Evolutionary conservation across 2,888 invertebrate species (phyloP).

Genomic region (Nephrotoma appendiculata): DNA sequence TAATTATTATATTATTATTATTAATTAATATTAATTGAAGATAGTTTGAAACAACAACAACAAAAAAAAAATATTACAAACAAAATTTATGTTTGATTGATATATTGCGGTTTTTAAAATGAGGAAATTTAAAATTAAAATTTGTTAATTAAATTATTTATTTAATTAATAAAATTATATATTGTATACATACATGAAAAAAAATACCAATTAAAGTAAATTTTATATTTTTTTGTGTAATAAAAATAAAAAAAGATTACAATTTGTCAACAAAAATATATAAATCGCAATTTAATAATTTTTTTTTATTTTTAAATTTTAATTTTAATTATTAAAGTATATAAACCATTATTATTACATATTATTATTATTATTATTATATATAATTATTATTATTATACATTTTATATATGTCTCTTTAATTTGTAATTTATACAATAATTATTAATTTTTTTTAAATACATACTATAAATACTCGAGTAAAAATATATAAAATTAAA

Average conservation of each 20-base stretch:
- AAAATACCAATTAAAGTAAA: not conserved
- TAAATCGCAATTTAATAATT: not conserved
- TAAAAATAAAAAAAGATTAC: not conserved
- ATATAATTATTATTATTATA: not conserved
- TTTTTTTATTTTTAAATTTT: not conserved
- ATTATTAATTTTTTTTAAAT: not conserved
- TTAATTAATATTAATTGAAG: not conserved
- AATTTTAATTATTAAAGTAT: not conserved
- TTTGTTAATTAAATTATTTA: not conserved
- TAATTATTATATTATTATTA: not conserved
- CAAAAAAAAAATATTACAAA: not conserved
- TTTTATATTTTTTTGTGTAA: not conserved
- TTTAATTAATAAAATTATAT: not conserved
- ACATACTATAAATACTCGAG: not conserved
- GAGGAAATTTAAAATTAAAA: not conserved
- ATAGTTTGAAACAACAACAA: not conserved
- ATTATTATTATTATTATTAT: not conserved
- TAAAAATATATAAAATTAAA: not conserved
- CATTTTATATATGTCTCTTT: not conserved
- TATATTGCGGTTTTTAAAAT: not conserved
- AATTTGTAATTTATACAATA: not conserved
- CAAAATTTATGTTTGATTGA: not conserved
- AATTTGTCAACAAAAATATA: not conserved
- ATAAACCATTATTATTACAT: not conserved
- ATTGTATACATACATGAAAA: not conserved